Conservation (phyloP, 1,140 invertebrate species). For the Philotrypesis tridentata region DNA sequence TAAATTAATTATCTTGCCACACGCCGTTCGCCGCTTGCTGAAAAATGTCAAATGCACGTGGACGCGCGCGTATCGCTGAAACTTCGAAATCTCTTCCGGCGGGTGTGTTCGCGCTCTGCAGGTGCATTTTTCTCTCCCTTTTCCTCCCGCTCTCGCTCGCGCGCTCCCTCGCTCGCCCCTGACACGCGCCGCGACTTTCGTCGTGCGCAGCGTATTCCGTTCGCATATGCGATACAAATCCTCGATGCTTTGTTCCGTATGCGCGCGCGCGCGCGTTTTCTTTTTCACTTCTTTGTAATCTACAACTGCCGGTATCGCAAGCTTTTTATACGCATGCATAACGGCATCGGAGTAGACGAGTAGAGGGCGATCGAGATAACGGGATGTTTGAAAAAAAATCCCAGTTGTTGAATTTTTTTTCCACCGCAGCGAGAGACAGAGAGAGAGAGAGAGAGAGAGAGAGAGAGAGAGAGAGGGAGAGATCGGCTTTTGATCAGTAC, state of each 20-base stretch:
- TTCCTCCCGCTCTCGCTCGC: neutral
- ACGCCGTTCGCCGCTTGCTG: constrained; percentile 17
- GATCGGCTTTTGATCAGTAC: neutral
- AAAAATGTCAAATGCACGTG: constrained; percentile 47
- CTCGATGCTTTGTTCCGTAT: neutral
- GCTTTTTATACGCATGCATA: neutral
- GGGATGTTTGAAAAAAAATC: neutral
- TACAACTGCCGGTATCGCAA: neutral
- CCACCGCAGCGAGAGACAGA: too few relatives aligned
- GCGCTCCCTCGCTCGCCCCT: neutral
- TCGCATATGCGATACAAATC: neutral
- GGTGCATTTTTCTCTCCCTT: neutral
- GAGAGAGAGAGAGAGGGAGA: too few relatives aligned
- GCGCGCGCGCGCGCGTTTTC: too few relatives aligned
- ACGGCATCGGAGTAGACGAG: too few relatives aligned
- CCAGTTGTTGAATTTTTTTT: neutral
- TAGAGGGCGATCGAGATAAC: constrained; percentile 11
- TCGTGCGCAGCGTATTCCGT: neutral
- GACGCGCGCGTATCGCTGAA: constrained; percentile 24
- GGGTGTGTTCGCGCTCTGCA: neutral
- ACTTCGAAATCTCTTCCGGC: constrained; percentile 11
- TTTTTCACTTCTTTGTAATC: constrained; percentile 12
- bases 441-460: too few relatives aligned
- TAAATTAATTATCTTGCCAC: constrained; percentile 45
- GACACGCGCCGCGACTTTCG: neutral